Evolutionary conservation across 2,113 vertebrate species (phyloP).

Genomic region (Myotis davidii): DNA sequence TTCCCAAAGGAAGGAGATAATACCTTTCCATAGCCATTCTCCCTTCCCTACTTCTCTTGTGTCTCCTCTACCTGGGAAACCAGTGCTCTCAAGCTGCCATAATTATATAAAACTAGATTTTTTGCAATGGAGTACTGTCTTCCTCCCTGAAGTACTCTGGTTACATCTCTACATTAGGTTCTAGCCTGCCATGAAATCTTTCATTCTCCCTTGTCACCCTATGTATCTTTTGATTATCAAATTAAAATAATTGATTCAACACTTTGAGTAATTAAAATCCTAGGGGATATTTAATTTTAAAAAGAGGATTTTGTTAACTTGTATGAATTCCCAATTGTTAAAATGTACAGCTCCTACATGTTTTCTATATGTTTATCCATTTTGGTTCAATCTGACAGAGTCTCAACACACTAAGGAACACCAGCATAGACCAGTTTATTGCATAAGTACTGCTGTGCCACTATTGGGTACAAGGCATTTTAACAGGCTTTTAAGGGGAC

Average conservation of each 20-base stretch:
- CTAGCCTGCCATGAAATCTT: neutral
- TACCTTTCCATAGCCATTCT: neutral
- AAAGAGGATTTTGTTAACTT: neutral
- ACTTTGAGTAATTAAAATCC: neutral
- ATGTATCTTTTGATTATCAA: neutral
- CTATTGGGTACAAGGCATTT: neutral
- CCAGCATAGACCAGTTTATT: neutral
- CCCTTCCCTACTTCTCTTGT: neutral
- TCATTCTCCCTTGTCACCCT: neutral
- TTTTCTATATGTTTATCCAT: neutral
- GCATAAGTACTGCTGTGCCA: neutral
- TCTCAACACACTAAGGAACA: neutral
- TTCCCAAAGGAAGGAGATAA: neutral
- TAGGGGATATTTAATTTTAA: neutral
- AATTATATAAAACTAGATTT: slow-evolving; percentile 6
- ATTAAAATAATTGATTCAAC: neutral
- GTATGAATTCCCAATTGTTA: slow-evolving; percentile 10
- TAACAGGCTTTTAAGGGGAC: neutral
- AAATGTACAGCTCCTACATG: neutral
- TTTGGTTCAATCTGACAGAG: neutral
- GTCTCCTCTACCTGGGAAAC: neutral
- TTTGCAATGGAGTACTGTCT: neutral
- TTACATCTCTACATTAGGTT: slow-evolving; percentile 1
- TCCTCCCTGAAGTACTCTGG: neutral
- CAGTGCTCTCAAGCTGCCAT: neutral